Conservation (phyloP, 2,113 vertebrate genomes). For the Perccottus glenii region DNA sequence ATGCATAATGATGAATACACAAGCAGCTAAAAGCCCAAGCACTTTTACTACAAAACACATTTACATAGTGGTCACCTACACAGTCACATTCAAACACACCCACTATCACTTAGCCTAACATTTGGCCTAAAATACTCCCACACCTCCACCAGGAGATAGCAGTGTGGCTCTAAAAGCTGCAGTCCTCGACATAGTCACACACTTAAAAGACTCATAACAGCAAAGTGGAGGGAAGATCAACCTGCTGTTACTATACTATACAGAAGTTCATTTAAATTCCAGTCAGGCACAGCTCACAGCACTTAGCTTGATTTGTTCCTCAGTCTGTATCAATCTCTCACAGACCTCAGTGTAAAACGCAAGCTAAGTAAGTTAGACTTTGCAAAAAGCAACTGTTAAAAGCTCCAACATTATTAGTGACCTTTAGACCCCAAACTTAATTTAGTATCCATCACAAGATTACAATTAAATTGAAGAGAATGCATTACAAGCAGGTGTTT, state of each 20-base stretch:
- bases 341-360: slow-evolving; percentile 33
- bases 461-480: slow-evolving; percentile 30
- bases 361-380: slow-evolving; percentile 48
- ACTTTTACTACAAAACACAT: slow-evolving; percentile 7
- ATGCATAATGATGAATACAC: slow-evolving; percentile 24
- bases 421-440: slow-evolving; percentile 29
- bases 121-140: slow-evolving; percentile 60
- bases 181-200: slow-evolving; percentile 8
- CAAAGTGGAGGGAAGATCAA: slow-evolving; percentile 20
- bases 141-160: slow-evolving; percentile 39
- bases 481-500: slow-evolving; percentile 8
- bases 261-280: slow-evolving; percentile 60
- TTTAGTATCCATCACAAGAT: slow-evolving; percentile 26
- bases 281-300: slow-evolving; percentile 63
- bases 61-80: slow-evolving; percentile 28
- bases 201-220: slow-evolving; percentile 17
- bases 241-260: slow-evolving; percentile 18
- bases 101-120: slow-evolving; percentile 45
- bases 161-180: slow-evolving; percentile 53
- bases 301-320: slow-evolving; percentile 74
- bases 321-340: slow-evolving; percentile 43
- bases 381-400: slow-evolving; percentile 36
- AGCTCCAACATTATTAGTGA: slow-evolving; percentile 26
- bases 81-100: slow-evolving; percentile 43
- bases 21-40: slow-evolving; percentile 27